phyloP scores from a whole-genome alignment of 2,888 invertebrate species.

The Syritta pipiens region DNA sequence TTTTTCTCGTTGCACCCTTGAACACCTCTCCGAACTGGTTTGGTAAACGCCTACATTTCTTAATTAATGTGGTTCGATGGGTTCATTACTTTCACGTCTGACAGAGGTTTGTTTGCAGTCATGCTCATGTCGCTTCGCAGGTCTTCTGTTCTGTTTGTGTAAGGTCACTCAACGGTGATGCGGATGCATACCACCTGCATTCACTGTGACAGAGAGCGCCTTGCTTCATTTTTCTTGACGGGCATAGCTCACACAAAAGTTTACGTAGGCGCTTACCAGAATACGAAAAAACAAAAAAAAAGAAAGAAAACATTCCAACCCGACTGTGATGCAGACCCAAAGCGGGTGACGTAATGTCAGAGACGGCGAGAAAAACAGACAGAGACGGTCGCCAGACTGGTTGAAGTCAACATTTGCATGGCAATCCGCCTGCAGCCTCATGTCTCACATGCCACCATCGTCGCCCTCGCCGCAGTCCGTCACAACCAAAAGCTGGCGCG shows the following conservation, averaged over 20 bases:
- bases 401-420: conserved; percentile 36
- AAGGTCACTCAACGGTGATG: conserved; percentile 37
- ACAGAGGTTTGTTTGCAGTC: background rate
- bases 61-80: conserved; percentile 10
- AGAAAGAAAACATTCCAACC: conserved; percentile 19
- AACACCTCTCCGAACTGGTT: conserved; percentile 24
- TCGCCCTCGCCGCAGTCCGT: background rate
- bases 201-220: conserved; percentile 17
- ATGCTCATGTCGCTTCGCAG: background rate
- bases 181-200: conserved; percentile 28
- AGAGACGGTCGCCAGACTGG: conserved; percentile 19
- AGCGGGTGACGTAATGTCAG: conserved; percentile 41
- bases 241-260: conserved; percentile 1
- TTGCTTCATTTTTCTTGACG: conserved; percentile 12
- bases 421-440: conserved; percentile 37
- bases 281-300: background rate
- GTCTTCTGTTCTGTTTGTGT: conserved; percentile 15
- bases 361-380: background rate
- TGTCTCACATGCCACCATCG: conserved; percentile 16
- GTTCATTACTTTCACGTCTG: conserved; percentile 5
- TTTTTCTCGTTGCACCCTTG: background rate
- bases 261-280: conserved; percentile 8
- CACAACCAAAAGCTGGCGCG: background rate
- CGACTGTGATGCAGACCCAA: conserved; percentile 11
- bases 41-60: conserved; percentile 15